Base-by-base conservation (phyloP, 92 coral and sea anemone species). In the Epizoanthus stellaris region DNA sequence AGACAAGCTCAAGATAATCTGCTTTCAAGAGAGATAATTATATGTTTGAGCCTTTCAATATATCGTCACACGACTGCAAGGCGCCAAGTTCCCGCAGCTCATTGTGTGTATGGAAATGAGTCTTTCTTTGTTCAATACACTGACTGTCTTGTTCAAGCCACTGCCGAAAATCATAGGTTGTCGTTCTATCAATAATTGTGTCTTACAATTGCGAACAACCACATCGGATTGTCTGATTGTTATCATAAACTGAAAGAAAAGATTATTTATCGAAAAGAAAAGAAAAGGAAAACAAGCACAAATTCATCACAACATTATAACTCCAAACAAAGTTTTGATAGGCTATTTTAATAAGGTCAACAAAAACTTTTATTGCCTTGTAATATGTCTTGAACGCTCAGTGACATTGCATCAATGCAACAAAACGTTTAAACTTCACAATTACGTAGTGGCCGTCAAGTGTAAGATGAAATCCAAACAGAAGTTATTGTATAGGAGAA, bases 1-100 rank as follows among this genome's bases (percentile, higher is more conserved):
- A 38, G 73, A 68, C 38, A 72, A 72, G 76, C 3, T 21, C 36
- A 6, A 72, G 59, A 45, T 40, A 72, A 72, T 72, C 17, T 45
- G 21, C 19, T 52, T 52, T 15, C 10, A 47, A 57, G 21, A 15
- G n/a, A 16, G 53, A 57, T 57, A 75, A 75, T 75, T 75, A 56
- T 15, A 34, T 21, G 45, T 42, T 75, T 57, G 36, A 13, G 17
- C 47, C 52, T 34, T 14, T 19, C 34, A 34, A 30, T 53, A 56
- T 16, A 12, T 74, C 65, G 42, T 74, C 45, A 74, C 10, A 53
- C 65, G 80, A 75, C 80, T 16, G 16, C 7, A 4, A 13, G 67
- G 80, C 80, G 80, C 80, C 80, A 75, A 21, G 16, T 5, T 75
- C 80, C 30, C 59, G 52, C 67, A 10, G 80, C 13, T 15, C 38